Conservation (phyloP, 2,113 vertebrate species). For the Scomber colias region DNA sequence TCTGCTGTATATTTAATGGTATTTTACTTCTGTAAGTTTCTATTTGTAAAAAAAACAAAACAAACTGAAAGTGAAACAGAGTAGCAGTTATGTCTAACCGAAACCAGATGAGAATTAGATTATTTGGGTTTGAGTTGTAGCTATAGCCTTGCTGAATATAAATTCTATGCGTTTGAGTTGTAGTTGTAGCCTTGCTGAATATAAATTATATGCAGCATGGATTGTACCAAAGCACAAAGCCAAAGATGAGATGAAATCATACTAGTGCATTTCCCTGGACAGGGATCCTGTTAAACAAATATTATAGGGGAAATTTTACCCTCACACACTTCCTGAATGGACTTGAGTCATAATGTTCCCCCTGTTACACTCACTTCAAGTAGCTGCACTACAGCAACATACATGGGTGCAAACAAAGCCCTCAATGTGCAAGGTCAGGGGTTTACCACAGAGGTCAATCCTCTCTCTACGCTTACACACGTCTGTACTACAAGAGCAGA, state of each 20-base stretch:
- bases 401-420: slow-evolving; percentile 66
- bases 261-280: neutral
- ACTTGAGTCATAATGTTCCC: neutral
- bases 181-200: too few relatives aligned
- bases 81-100: neutral
- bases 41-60: neutral
- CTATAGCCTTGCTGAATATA: neutral
- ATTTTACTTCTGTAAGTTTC: neutral
- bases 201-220: neutral
- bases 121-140: neutral
- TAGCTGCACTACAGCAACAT: slow-evolving; percentile 32
- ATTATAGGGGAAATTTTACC: slow-evolving; percentile 6
- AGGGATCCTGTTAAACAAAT: slow-evolving; percentile 4
- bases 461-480: slow-evolving; percentile 17
- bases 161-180: slow-evolving; percentile 6
- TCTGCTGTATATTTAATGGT: neutral
- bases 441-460: slow-evolving; percentile 55
- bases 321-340: slow-evolving; percentile 5
- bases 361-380: slow-evolving; percentile 20
- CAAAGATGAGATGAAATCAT: neutral
- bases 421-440: slow-evolving; percentile 60
- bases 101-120: neutral
- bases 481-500: slow-evolving; percentile 51
- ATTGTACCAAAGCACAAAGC: neutral
- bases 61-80: neutral